Base-by-base conservation (phyloP, 2,113 vertebrate species). In the Grammomys surdaster region DNA sequence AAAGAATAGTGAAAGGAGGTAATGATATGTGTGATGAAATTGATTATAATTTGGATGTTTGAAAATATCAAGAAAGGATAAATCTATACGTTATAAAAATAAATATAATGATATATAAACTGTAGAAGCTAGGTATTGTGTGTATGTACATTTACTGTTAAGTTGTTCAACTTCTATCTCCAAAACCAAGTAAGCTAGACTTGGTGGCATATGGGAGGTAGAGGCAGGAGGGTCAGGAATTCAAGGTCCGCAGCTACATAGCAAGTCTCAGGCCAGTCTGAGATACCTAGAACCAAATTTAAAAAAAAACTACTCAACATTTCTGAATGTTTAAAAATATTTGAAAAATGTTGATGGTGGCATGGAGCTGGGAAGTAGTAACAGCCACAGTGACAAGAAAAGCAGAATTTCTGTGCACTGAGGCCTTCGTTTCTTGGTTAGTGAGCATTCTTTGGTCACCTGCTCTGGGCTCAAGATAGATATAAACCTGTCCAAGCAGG, bases 101-200 rank as follows among this genome's bases (percentile, higher is more conserved):
- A 95, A 86, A 85, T 67, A 78, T 10, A 95, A 10, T 90, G 56
- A 94, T 82, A 80, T 69, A 82, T 63, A 85, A 80, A 89, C 58
- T 92, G 2, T 92, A 76, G 56, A 94, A 95, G 31, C 89, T 92
- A 87, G 48, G 22, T 67, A 9, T 20, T 72, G 3, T 1, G 5
- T 81, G 1, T 80, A 51, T 93, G 51, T 10, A 12, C 89, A 9
- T 92, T 90, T n/a, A 72, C 12, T 96, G n/a, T 84, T 77, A 91
- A 89, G 58, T 96, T 90, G 19, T 86, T 96, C 60, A 86, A 28
- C 12, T 86, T 46, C 26, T 40, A 46, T 28, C 82, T 65, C 82
- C 16, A 65, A 31, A 31, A 65, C 60, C 40, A 46, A 5, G 40
- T 46, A 46, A 85, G 16, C 60, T 46, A 19, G 40, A 31, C n/a